Evolutionary conservation across 2,888 invertebrate genomes (phyloP), one percentile per base, ranked within the genome.

Genomic region (Drosophila cognata): DNA sequence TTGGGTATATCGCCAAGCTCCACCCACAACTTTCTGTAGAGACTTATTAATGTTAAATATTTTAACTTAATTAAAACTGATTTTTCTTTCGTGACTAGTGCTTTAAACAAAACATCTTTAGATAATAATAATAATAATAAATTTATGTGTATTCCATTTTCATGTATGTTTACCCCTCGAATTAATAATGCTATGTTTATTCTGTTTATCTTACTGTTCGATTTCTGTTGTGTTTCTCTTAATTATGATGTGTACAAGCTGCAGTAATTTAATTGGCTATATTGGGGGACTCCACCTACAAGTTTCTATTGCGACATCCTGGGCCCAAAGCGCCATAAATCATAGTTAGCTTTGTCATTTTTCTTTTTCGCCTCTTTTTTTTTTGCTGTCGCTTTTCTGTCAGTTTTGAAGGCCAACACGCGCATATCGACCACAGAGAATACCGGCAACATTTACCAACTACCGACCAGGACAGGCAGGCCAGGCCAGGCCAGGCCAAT

Each of bases 341-440:
- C 83, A 88, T 83, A 77, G 86, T 88, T 83, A 81, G 64, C 68
- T 67, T 78, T 63, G 43, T 11, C 53, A 62, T 66, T 59, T 71
- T 70, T 70, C 58, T 58, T 67, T 55, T 28, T 46, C 16, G 4
- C 25, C 0, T 38, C 10, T 48, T 69, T 52, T 50, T 53, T 52
- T 69, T 52, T 50, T 53, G 50, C 61, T 71, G 81, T 76, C 77
- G 73, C 62, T 79, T 79, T 60, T 64, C 83, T 88, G 84, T 80
- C 84, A 81, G 77, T 77, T 79, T 85, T 81, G 88, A 85, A 88
- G 88, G 88, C 79, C 88, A 77, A 76, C 77, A 72, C 67, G 77
- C 74, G 74, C 79, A 21, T 76, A 82, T 78, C 81, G 83, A 71
- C 79, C 79, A 66, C 67, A 76, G 52, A 55, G 57, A 63, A 52